Conservation (phyloP, 30 jellyfish, hydroid and myxozoan genomes). For the Nemopilema nomurai region DNA sequence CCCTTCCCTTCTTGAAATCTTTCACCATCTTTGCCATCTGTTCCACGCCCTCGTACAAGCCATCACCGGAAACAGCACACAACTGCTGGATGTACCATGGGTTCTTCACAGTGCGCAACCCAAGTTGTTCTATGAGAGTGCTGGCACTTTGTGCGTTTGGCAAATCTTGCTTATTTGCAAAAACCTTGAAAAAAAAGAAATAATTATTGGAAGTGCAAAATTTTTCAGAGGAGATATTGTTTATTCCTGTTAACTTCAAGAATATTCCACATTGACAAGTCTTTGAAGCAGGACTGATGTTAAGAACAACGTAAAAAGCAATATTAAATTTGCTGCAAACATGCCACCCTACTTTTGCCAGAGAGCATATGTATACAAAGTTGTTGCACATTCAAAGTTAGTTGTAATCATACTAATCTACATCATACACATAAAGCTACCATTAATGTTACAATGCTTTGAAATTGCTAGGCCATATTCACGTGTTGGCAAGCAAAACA, state of each 20-base stretch:
- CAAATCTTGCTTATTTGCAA: slow-evolving; percentile 86
- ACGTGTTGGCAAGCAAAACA: too few relatives aligned
- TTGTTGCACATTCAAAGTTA: too few relatives aligned
- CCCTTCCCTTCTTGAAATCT: slow-evolving; percentile 46
- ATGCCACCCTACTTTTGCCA: too few relatives aligned
- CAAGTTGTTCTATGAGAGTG: slow-evolving; percentile 50
- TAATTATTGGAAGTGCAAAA: neutral
- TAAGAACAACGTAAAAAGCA: too few relatives aligned
- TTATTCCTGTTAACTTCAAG: too few relatives aligned
- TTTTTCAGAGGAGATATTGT: neutral
- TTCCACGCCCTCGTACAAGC: slow-evolving; percentile 80
- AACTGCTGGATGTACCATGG: slow-evolving; percentile 88
- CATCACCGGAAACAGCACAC: slow-evolving; percentile 93
- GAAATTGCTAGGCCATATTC: slow-evolving; percentile 81
- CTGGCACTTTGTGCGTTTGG: slow-evolving; percentile 73
- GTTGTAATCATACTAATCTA: too few relatives aligned
- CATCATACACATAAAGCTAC: too few relatives aligned
- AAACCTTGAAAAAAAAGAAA: slow-evolving; percentile 35
- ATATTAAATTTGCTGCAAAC: too few relatives aligned
- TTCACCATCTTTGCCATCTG: slow-evolving; percentile 76
- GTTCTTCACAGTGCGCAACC: slow-evolving; percentile 52
- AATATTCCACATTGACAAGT: too few relatives aligned
- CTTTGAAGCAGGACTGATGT: too few relatives aligned
- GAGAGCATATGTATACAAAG: too few relatives aligned
- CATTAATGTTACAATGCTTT: slow-evolving; percentile 51